A percentile compares a stretch with the other conserved stretches of the same genome.
phyloP scores from a whole-genome alignment of 2,113 vertebrate genomes.

The Centrocercus urophasianus region DNA sequence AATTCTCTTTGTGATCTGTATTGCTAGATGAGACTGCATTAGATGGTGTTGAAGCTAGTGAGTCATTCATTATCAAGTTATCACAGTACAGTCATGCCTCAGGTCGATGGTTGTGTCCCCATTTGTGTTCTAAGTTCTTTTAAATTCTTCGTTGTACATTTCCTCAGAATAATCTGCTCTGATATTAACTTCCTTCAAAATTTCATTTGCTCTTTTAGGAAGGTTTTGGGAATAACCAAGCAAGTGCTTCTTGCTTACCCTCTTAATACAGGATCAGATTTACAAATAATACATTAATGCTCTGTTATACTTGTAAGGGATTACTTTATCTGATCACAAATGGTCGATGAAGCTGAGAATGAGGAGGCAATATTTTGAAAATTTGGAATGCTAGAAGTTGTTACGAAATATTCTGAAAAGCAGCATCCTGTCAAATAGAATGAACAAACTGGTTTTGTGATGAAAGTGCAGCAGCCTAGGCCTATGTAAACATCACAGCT shows the following conservation, averaged over 20 bases:
- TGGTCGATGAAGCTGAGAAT: background rate
- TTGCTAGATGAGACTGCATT: background rate
- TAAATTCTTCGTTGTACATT: background rate
- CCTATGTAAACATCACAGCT: background rate
- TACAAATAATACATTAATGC: constrained; percentile 44
- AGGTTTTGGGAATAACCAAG: background rate
- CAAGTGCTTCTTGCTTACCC: background rate
- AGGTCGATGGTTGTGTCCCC: background rate
- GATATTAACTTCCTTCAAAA: background rate
- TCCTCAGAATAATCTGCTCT: background rate
- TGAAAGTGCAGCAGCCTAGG: background rate
- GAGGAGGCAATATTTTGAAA: background rate
- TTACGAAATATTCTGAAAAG: background rate
- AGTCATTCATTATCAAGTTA: background rate
- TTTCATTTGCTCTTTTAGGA: background rate
- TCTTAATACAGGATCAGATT: constrained; percentile 20
- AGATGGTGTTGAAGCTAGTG: background rate
- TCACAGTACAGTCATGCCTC: rapidly evolving
- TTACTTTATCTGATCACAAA: background rate
- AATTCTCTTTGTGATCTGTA: background rate
- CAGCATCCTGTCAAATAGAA: background rate
- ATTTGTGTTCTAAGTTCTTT: background rate
- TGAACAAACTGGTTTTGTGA: background rate
- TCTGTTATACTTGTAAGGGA: background rate
- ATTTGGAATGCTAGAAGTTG: background rate